Percentiles rank a stretch among this genome's conserved stretches.
These are phyloP conservation scores for Heterochromis multidens DNA, from an alignment of 2,113 vertebrate species.

Conservation along the genomic window DNA sequence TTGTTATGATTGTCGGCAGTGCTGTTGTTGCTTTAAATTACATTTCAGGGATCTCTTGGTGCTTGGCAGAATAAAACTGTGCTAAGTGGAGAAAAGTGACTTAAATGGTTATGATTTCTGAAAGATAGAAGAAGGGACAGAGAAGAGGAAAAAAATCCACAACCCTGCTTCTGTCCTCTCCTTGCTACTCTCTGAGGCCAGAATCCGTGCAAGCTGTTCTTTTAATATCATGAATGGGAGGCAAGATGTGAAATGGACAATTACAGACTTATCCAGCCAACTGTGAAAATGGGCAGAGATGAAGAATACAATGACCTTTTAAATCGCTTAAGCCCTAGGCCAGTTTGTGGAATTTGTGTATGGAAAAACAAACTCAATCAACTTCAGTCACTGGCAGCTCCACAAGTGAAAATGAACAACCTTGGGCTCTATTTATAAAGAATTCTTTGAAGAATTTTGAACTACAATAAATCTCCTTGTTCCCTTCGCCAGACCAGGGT, in stretches of 20 bases:
- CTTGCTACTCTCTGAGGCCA: not conserved
- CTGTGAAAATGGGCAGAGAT: slow-evolving; percentile 34
- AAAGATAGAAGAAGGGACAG: not conserved
- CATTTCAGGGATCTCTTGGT: slow-evolving; percentile 18
- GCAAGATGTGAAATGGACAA: slow-evolving; percentile 14
- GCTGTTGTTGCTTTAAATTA: slow-evolving; percentile 34
- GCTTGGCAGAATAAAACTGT: slow-evolving; percentile 18
- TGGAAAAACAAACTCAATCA: not conserved
- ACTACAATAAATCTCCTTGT: not conserved
- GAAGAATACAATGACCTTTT: slow-evolving; percentile 23
- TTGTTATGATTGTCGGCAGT: slow-evolving; percentile 6
- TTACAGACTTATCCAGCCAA: not conserved
- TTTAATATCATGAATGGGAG: slow-evolving; percentile 13
- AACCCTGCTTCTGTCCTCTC: not conserved
- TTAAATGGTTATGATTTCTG: not conserved
- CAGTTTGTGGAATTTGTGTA: not conserved
- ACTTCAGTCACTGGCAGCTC: not conserved
- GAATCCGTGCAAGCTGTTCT: slow-evolving; percentile 18
- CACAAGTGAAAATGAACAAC: not conserved
- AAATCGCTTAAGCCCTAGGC: not conserved
- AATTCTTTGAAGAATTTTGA: not conserved
- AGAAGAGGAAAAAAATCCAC: not conserved
- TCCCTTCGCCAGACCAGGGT: not conserved
- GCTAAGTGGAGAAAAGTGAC: slow-evolving; percentile 12
- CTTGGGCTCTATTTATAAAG: not conserved